A percentile compares a stretch with the other conserved stretches of the same genome.
These are phyloP conservation scores for Myxocyprinus asiaticus DNA, from an alignment of 2,113 vertebrate genomes.

Conservation along the genomic window DNA sequence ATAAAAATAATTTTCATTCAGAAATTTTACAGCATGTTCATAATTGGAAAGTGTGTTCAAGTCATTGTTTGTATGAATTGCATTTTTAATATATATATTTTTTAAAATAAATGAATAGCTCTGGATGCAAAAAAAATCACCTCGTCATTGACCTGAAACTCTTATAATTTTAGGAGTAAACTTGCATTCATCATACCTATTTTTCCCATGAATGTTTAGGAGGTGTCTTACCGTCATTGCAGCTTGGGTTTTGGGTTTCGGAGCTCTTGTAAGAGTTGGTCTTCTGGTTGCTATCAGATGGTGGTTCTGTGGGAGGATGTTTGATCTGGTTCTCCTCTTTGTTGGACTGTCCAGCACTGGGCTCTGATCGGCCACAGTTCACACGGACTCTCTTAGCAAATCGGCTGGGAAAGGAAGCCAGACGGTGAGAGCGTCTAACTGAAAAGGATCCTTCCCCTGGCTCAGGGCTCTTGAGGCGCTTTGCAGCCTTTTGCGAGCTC, in stretches of 20 bases:
- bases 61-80: too few relatives aligned
- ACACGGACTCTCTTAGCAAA: conserved; percentile 73
- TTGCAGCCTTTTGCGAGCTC: conserved; percentile 53
- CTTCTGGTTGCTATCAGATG: conserved; percentile 39
- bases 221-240: conserved; percentile 64
- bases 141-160: too few relatives aligned
- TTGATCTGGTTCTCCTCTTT: conserved; percentile 52
- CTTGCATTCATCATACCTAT: too few relatives aligned
- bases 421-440: conserved; percentile 88
- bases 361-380: conserved; percentile 35
- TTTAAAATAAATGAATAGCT: too few relatives aligned
- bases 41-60: too few relatives aligned
- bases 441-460: conserved; percentile 67
- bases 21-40: too few relatives aligned
- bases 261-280: not conserved
- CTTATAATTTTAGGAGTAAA: too few relatives aligned
- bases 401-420: conserved; percentile 82
- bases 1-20: too few relatives aligned
- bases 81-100: too few relatives aligned
- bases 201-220: too few relatives aligned
- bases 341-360: conserved; percentile 22
- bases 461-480: conserved; percentile 64
- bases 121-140: too few relatives aligned
- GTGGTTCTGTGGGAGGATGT: conserved; percentile 52
- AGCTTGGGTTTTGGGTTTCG: conserved; percentile 55